Evolutionary conservation across 2,888 invertebrate genomes (phyloP).

Genomic region (Hypena proboscidalis): DNA sequence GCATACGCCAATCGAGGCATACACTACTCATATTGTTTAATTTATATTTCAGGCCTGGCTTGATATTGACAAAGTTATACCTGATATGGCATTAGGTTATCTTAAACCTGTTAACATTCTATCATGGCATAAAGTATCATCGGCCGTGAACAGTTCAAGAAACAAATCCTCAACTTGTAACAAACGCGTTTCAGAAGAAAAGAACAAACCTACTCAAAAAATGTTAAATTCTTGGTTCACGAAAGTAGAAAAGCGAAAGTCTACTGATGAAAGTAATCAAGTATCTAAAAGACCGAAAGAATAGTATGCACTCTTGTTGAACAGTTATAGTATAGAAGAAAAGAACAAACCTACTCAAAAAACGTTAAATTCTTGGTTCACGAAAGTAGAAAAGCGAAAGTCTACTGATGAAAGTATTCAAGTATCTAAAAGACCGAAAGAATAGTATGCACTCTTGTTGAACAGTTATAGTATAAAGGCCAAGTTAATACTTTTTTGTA

Average conservation of each 20-base stretch:
- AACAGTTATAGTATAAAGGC: too few species aligned
- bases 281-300: conserved; percentile 52
- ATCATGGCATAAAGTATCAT: conserved; percentile 89
- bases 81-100: conserved; percentile 80
- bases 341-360: conserved; percentile 67
- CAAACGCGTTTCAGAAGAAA: conserved; percentile 70
- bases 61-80: conserved; percentile 82
- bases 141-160: conserved; percentile 89
- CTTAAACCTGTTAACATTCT: conserved; percentile 84
- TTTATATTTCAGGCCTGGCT: conserved; percentile 87
- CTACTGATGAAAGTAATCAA: conserved; percentile 38
- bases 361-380: conserved; percentile 76
- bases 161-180: conserved; percentile 87
- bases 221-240: conserved; percentile 76
- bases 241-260: conserved; percentile 64
- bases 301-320: conserved; percentile 3
- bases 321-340: too few species aligned
- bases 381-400: conserved; percentile 64
- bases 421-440: conserved; percentile 51
- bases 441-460: too few species aligned
- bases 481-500: too few species aligned
- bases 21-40: not conserved
- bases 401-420: conserved; percentile 39
- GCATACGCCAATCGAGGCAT: too few species aligned
- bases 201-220: conserved; percentile 65